These are phyloP conservation scores for Nebria salina DNA, from an alignment of 2,888 invertebrate species.

Conservation along the genomic window DNA sequence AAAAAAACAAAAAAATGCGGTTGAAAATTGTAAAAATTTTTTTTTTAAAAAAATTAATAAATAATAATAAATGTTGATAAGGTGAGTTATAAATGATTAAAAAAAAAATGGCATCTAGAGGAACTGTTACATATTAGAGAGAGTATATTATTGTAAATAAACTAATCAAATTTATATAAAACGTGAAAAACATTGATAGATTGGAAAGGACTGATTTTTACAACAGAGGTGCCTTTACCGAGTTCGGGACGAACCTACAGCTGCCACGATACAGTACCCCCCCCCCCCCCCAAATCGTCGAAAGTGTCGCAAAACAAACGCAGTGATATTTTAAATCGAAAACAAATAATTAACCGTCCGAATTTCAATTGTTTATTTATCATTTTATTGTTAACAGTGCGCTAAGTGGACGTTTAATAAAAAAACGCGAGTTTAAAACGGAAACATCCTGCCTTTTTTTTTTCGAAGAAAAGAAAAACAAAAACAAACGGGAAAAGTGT, in stretches of 20 bases:
- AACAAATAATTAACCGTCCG: background rate
- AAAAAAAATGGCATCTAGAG: constrained; percentile 58
- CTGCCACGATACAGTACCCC: background rate
- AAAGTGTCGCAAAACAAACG: background rate
- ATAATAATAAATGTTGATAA: constrained; percentile 55
- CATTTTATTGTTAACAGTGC: background rate
- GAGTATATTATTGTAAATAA: constrained; percentile 53
- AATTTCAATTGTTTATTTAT: background rate
- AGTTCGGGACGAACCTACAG: background rate
- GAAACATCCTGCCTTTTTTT: constrained; percentile 37
- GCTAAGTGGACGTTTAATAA: background rate
- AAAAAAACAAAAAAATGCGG: background rate
- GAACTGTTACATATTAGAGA: constrained; percentile 3
- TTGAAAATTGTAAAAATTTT: constrained; percentile 52
- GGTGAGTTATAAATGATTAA: background rate
- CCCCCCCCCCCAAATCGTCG: no score
- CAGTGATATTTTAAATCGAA: background rate
- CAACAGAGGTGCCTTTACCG: constrained; percentile 60
- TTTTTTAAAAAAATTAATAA: constrained; percentile 31
- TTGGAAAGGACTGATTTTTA: constrained; percentile 60
- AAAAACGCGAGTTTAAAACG: background rate
- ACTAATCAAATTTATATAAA: background rate
- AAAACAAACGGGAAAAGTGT: background rate
- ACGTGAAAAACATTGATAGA: background rate
- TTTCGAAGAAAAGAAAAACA: background rate